A percentile compares a stretch with the other conserved stretches of the same genome.
These are phyloP conservation scores for Salvelinus fontinalis DNA, from an alignment of 2,113 vertebrate genomes.

Conservation along the genomic window DNA sequence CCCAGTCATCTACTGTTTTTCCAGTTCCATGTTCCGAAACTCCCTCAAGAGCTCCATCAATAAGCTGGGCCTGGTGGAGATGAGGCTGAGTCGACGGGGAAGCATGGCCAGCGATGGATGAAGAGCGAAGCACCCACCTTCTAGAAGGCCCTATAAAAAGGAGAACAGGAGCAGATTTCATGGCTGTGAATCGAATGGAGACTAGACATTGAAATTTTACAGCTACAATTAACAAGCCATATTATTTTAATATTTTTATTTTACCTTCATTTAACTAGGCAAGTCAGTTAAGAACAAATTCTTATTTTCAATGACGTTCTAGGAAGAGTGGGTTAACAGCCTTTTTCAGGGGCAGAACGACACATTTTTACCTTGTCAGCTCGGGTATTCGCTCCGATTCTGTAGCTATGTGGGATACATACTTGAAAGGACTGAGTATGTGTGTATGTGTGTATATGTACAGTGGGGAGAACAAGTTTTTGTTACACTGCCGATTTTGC, in stretches of 20 bases:
- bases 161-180: not conserved
- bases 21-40: slow-evolving; percentile 67
- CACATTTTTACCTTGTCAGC: no score
- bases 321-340: no score
- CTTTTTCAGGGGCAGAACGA: no score
- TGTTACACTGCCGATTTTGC: no score
- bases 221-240: not conserved
- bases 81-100: slow-evolving; percentile 11
- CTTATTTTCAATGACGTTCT: no score
- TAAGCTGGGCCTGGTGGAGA: slow-evolving; percentile 5
- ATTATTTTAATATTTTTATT: not conserved
- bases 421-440: not conserved
- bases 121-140: not conserved
- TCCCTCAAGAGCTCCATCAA: slow-evolving; percentile 52
- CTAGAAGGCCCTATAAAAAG: not conserved
- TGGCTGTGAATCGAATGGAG: no score
- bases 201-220: no score
- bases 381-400: no score
- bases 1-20: slow-evolving; percentile 70
- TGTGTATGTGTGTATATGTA: not conserved
- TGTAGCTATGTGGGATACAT: not conserved
- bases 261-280: no score
- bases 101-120: slow-evolving; percentile 21
- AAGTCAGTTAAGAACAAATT: not conserved
- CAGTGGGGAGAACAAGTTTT: no score